Evolutionary conservation across 2,888 invertebrate species (phyloP), one percentile per base, ranked within the genome.

Genomic region (Orthosia incerta): DNA sequence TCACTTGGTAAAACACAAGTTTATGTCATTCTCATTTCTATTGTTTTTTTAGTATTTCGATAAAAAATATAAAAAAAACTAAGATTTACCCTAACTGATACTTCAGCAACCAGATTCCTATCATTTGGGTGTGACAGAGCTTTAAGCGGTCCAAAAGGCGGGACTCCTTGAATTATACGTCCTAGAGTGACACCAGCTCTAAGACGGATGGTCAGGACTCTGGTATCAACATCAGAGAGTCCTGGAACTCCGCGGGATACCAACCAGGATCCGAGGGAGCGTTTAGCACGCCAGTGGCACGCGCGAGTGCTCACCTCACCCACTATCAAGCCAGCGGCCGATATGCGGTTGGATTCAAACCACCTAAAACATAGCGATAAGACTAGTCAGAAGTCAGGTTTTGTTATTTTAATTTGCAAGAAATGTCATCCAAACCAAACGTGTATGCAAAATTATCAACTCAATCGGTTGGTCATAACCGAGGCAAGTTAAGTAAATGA

Each of bases 271-370:
- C 98, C 98, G 0, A 99, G 95, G 0, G 99, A 98, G 85, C 97
- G 97, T 11, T 96, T 96, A 55, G 98, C 97, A 71, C 98, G 97
- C 99, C 99, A 99, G 93, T 99, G 99, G 87, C 98, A 99, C 3
- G 99, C 99, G 3, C 97, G 97, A 31, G 98, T 97, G 91, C 99
- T 99, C 20, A 98, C 96, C 93, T 99, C 99, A 0, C 98, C 98
- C 20, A 99, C 99, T 83, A 99, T 98, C 71, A 99, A 95, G 0
- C 98, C 99, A 2, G 98, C 97, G 15, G 98, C 98, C 98, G 99
- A 99, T 84, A 99, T 99, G 70, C 97, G 97, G 64, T 97, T 95
- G 0, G 99, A 99, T 94, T 99, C 99, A 90, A 99, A 99, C 97
- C 98, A 98, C 86, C 98, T 98, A 91, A n/a, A 94, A 90, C 3